phyloP scores from a whole-genome alignment of 2,113 vertebrate genomes.

The Scytalopus superciliaris region DNA sequence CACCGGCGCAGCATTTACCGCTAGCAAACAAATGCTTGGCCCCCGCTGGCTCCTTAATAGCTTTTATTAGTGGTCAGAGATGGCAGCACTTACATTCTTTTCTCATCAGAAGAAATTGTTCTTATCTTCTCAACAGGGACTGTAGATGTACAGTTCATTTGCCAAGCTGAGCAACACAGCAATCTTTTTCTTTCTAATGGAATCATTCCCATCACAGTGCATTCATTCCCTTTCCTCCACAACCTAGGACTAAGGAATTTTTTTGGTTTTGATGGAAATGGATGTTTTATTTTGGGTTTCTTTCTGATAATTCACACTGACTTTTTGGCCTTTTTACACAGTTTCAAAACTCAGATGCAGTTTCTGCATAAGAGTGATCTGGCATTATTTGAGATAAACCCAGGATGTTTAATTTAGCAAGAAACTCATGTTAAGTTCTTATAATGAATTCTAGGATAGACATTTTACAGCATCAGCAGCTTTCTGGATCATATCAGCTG shows the following conservation, averaged over 20 bases:
- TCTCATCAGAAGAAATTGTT: constrained; percentile 43
- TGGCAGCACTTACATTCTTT: constrained; percentile 6
- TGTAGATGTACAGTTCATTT: not conserved
- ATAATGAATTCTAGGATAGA: not conserved
- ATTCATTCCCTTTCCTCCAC: not conserved
- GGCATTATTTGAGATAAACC: not conserved
- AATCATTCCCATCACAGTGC: not conserved
- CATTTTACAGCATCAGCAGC: not conserved
- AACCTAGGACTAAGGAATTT: not conserved
- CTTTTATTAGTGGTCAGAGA: constrained; percentile 33
- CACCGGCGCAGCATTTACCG: too few species aligned
- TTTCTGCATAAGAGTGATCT: not conserved
- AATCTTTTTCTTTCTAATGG: not conserved
- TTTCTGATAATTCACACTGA: not conserved
- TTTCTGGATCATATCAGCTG: not conserved
- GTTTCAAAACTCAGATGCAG: not conserved
- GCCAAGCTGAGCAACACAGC: not conserved
- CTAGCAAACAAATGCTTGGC: not conserved
- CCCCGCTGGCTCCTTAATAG: constrained; percentile 3
- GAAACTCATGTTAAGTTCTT: not conserved
- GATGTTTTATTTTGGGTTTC: not conserved
- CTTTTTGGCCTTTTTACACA: not conserved
- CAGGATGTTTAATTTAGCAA: not conserved
- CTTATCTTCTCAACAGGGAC: not conserved
- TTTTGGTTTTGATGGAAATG: not conserved